Percentiles rank a stretch among this genome's conserved stretches.
phyloP scores from a whole-genome alignment of 2,888 invertebrate genomes.

The Ochropleura plecta region DNA sequence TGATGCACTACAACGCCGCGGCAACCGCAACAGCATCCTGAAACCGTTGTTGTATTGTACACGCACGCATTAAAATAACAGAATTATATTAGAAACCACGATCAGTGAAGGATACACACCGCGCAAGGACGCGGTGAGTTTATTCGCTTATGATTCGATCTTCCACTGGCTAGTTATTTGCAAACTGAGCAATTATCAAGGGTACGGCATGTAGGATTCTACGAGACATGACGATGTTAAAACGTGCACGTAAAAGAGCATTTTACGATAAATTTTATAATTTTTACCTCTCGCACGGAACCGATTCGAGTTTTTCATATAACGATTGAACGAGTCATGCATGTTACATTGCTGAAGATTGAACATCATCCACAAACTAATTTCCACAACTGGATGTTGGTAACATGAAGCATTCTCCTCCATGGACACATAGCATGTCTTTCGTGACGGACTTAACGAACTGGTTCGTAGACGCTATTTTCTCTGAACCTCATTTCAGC shows the following conservation, averaged over 20 bases:
- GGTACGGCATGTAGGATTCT: not conserved
- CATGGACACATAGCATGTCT: slow-evolving; percentile 32
- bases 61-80: not conserved
- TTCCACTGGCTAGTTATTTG: not conserved
- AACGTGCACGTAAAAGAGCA: not conserved
- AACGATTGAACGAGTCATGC: not conserved
- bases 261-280: not conserved
- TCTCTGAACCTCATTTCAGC: slow-evolving; percentile 21
- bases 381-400: slow-evolving; percentile 6
- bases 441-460: slow-evolving; percentile 47
- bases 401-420: slow-evolving; percentile 21
- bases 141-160: not conserved
- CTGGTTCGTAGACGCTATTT: slow-evolving; percentile 37
- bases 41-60: too few relatives aligned
- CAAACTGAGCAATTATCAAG: slow-evolving; percentile 21
- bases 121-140: too few relatives aligned
- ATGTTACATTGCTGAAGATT: not conserved
- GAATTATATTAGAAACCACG: not conserved
- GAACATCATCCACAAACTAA: slow-evolving; percentile 4
- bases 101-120: not conserved
- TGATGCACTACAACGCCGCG: too few relatives aligned
- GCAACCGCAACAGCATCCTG: too few relatives aligned
- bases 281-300: not conserved
- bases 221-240: not conserved
- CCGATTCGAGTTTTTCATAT: not conserved